Evolutionary conservation across 2,113 vertebrate species (phyloP).

Genomic region (Laticauda laticaudata): DNA sequence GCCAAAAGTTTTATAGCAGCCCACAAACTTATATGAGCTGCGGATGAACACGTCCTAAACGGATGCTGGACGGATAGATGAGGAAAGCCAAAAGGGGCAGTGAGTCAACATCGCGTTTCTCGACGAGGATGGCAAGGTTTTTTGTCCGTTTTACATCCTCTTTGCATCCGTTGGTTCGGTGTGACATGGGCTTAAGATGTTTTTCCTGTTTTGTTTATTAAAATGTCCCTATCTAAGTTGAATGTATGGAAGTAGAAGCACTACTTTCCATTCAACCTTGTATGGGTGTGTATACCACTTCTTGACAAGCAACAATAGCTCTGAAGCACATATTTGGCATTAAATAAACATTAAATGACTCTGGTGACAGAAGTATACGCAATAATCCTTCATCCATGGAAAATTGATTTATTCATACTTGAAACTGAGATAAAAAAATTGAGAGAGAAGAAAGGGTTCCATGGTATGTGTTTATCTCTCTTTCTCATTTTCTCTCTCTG

Average conservation of each 20-base stretch:
- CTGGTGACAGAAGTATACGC: background rate
- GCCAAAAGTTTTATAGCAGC: no score
- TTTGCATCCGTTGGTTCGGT: no score
- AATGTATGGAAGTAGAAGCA: background rate
- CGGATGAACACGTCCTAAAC: no score
- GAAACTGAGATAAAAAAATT: background rate
- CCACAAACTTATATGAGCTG: no score
- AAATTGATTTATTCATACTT: background rate
- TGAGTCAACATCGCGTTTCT: no score
- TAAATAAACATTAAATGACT: background rate
- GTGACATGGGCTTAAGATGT: no score
- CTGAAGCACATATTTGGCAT: background rate
- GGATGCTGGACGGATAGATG: no score
- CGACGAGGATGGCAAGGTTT: no score
- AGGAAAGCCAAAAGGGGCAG: no score
- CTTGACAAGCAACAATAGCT: background rate
- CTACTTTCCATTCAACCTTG: background rate
- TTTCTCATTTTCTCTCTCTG: background rate
- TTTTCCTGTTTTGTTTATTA: background rate
- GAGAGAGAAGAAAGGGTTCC: background rate
- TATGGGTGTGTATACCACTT: background rate
- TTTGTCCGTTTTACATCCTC: no score
- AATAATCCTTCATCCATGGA: background rate
- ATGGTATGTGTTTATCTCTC: background rate
- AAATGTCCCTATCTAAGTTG: background rate